phyloP scores from a whole-genome alignment of 2,888 invertebrate species.

The Stenurella melanura region DNA sequence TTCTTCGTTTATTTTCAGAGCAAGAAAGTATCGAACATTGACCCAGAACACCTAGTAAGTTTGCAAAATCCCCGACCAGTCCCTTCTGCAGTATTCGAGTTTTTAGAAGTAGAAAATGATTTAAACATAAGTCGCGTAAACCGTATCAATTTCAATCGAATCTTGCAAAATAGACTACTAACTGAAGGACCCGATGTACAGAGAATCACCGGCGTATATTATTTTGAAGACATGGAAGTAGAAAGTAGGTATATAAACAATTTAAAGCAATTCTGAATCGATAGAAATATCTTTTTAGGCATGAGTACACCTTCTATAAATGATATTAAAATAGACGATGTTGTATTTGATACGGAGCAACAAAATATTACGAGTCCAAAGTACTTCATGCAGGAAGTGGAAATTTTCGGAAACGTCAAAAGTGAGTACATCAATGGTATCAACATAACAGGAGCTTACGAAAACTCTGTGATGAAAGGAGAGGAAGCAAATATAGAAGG shows the following conservation, averaged over 20 bases:
- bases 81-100: constrained; percentile 64
- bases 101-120: constrained; percentile 61
- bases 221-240: constrained; percentile 62
- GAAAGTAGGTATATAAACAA: constrained; percentile 55
- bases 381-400: constrained; percentile 61
- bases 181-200: constrained; percentile 59
- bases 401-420: constrained; percentile 60
- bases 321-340: constrained; percentile 62
- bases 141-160: constrained; percentile 60
- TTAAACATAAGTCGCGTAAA: constrained; percentile 64
- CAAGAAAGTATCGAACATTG: constrained; percentile 57
- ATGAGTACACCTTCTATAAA: constrained; percentile 64
- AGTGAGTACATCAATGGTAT: constrained; percentile 61
- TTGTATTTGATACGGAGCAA: constrained; percentile 65
- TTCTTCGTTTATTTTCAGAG: constrained; percentile 57
- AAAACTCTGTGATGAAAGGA: constrained; percentile 55
- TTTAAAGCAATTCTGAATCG: neutral
- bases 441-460: constrained; percentile 58
- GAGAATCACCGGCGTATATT: constrained; percentile 62
- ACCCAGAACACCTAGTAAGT: constrained; percentile 65
- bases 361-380: constrained; percentile 65
- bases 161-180: constrained; percentile 64
- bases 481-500: constrained; percentile 51
- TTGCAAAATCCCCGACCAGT: constrained; percentile 58
- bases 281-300: constrained; percentile 57